Evolutionary conservation across 1,140 invertebrate genomes (phyloP).

Genomic region (Neodiprion fabricii): DNA sequence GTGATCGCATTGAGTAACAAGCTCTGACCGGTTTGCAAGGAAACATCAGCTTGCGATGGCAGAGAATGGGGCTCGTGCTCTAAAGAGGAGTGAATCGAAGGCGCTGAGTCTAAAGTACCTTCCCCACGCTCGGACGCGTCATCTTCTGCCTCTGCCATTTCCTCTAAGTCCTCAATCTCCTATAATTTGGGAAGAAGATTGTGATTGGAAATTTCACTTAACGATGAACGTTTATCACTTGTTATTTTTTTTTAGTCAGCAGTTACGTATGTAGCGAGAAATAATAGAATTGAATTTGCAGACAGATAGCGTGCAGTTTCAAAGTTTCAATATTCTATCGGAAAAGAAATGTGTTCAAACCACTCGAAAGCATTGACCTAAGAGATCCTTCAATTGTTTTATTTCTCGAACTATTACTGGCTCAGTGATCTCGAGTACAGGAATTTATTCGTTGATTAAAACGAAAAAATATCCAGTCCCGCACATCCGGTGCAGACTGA

Average conservation of each 20-base stretch:
- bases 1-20: conserved; percentile 41
- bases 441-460: neutral
- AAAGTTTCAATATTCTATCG: neutral
- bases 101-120: conserved; percentile 50
- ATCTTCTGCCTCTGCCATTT: conserved; percentile 36
- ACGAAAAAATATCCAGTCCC: neutral
- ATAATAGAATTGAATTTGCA: neutral
- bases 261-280: neutral
- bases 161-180: conserved; percentile 41
- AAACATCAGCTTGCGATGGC: conserved; percentile 54
- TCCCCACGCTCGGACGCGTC: conserved; percentile 42
- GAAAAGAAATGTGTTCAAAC: neutral
- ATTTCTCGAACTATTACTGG: neutral
- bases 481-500: neutral
- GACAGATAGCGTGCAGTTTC: no score
- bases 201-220: conserved; percentile 24
- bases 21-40: conserved; percentile 56
- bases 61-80: conserved; percentile 31
- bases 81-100: conserved; percentile 48
- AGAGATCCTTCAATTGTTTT: neutral
- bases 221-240: neutral
- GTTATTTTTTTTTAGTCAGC: neutral
- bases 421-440: neutral
- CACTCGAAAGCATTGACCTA: neutral
- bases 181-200: conserved; percentile 30